Evolutionary conservation across 2,888 invertebrate genomes (phyloP).

Genomic region (Resseliella maxima): DNA sequence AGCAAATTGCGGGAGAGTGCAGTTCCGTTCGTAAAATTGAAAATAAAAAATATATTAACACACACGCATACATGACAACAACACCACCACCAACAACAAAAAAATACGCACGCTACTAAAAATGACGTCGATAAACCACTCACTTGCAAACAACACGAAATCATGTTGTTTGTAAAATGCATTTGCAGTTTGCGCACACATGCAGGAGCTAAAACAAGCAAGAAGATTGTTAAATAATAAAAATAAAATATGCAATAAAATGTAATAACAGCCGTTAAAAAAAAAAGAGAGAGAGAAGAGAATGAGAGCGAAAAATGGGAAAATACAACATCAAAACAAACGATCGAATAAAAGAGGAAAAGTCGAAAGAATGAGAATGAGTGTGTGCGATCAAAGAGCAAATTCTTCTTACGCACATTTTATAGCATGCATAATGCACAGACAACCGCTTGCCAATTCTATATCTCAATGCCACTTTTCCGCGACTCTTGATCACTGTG

Average conservation of each 20-base stretch:
- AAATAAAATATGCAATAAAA: slow-evolving; percentile 51
- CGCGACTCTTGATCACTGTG: background rate
- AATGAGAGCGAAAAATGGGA: too few species aligned
- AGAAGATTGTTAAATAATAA: slow-evolving; percentile 30
- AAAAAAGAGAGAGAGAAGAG: background rate
- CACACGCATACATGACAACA: background rate
- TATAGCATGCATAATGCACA: slow-evolving; percentile 43
- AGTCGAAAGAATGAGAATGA: background rate
- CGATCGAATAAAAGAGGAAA: too few species aligned
- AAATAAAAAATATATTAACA: background rate
- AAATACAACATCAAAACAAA: too few species aligned
- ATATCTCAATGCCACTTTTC: background rate
- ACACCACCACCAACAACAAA: too few species aligned
- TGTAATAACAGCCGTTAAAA: slow-evolving; percentile 30
- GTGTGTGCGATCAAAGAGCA: slow-evolving; percentile 18
- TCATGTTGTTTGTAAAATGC: background rate
- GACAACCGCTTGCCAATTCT: background rate
- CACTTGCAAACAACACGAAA: too few species aligned
- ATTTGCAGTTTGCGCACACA: background rate
- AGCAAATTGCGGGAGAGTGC: background rate
- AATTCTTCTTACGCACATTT: slow-evolving; percentile 29
- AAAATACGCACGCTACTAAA: background rate
- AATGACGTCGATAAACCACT: background rate
- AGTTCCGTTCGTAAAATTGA: background rate
- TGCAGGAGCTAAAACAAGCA: background rate